phyloP scores from a whole-genome alignment of 2,113 vertebrate species.

The Leucopsar rothschildi region DNA sequence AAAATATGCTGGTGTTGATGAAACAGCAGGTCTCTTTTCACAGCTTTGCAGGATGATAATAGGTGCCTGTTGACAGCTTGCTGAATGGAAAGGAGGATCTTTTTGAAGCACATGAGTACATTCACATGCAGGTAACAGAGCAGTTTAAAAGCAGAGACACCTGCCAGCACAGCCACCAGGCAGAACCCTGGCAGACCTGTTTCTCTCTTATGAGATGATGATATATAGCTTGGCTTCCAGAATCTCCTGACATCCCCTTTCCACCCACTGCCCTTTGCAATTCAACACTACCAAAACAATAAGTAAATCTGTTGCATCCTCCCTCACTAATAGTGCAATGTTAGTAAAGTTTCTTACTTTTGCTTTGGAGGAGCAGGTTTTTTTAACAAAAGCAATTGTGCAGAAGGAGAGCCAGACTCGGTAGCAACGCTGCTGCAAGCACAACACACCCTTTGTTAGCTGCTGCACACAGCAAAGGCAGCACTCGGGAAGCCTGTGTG shows the following conservation, averaged over 20 bases:
- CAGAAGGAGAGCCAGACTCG: background rate
- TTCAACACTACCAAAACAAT: background rate
- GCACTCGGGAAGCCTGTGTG: background rate
- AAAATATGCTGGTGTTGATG: background rate
- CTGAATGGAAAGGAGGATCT: background rate
- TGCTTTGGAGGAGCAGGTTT: background rate
- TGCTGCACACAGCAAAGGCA: background rate
- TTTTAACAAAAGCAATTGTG: background rate
- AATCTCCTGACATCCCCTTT: background rate
- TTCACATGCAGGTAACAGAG: background rate
- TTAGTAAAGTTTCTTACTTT: background rate
- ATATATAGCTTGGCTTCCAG: background rate
- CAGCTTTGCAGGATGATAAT: background rate
- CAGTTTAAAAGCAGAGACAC: background rate
- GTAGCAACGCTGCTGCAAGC: background rate
- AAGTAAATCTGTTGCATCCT: background rate
- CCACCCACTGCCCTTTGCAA: background rate
- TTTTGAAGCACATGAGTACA: background rate
- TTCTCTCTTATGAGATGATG: background rate
- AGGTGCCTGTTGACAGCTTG: background rate
- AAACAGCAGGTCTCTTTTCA: background rate
- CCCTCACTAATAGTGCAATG: background rate
- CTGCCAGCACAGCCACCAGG: background rate
- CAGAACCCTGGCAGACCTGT: background rate
- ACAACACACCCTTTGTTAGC: conserved; percentile 25